Percentiles rank a stretch among this genome's conserved stretches.
phyloP scores from a whole-genome alignment of 2,888 invertebrate species.

The Drosophila melanosoma region DNA sequence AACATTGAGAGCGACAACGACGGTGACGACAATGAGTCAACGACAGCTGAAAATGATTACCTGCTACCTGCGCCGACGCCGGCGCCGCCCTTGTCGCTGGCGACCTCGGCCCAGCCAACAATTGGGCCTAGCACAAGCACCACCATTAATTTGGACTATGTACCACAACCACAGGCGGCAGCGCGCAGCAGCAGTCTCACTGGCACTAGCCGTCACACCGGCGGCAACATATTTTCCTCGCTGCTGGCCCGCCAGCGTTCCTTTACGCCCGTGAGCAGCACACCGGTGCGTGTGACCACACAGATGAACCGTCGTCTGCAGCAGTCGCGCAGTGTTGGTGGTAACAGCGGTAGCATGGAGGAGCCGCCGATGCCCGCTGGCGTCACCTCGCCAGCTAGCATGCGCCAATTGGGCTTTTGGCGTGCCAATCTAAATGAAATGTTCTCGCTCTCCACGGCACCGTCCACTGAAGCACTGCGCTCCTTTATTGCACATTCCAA shows the following conservation, averaged over 20 bases:
- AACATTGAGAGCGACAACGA: constrained; percentile 56
- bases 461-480: constrained; percentile 80
- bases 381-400: constrained; percentile 30
- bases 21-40: constrained; percentile 73
- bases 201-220: constrained; percentile 29
- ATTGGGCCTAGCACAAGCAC: constrained; percentile 35
- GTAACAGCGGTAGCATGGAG: constrained; percentile 44
- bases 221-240: constrained; percentile 66
- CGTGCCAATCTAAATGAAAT: constrained; percentile 81
- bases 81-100: constrained; percentile 40
- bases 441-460: constrained; percentile 78
- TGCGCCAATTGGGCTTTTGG: constrained; percentile 73
- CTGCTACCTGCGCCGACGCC: constrained; percentile 56
- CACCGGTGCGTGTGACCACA: constrained; percentile 49
- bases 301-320: constrained; percentile 65
- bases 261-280: constrained; percentile 53
- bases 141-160: constrained; percentile 70
- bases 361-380: constrained; percentile 26
- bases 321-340: constrained; percentile 53
- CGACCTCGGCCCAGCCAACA: constrained; percentile 41
- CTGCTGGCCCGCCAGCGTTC: constrained; percentile 64
- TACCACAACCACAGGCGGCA: constrained; percentile 4
- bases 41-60: constrained; percentile 70
- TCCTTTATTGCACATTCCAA: constrained; percentile 78
- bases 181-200: constrained; percentile 34